Evolutionary conservation across 2,888 invertebrate genomes (phyloP).

Genomic region (Idaea straminata): DNA sequence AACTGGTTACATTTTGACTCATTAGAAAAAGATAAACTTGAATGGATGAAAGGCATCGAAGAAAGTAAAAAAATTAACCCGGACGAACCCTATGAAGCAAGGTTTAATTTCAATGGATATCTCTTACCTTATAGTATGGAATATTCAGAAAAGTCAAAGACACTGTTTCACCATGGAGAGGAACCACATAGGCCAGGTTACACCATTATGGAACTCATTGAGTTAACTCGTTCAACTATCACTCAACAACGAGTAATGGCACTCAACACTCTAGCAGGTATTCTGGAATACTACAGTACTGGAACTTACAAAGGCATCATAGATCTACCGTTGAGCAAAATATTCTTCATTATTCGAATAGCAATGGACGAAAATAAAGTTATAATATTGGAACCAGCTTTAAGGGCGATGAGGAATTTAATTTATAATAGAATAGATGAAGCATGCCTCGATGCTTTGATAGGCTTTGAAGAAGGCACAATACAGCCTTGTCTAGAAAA

Average conservation of each 20-base stretch:
- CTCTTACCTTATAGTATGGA: constrained; percentile 86
- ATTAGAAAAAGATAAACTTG: constrained; percentile 92
- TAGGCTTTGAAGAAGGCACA: constrained; percentile 83
- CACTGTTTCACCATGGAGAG: constrained; percentile 94
- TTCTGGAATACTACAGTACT: constrained; percentile 84
- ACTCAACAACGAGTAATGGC: constrained; percentile 91
- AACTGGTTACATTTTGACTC: constrained; percentile 92
- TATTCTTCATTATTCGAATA: constrained; percentile 89
- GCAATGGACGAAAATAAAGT: constrained; percentile 91
- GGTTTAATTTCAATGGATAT: constrained; percentile 91
- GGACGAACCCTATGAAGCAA: constrained; percentile 86
- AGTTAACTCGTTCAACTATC: constrained; percentile 87
- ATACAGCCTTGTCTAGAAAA: constrained; percentile 81
- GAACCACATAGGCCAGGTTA: constrained; percentile 96
- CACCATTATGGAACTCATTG: constrained; percentile 92
- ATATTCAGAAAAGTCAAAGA: constrained; percentile 75
- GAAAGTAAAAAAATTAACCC: constrained; percentile 78
- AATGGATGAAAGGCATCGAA: constrained; percentile 89
- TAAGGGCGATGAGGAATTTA: constrained; percentile 87
- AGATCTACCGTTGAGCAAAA: constrained; percentile 87
- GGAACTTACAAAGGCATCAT: constrained; percentile 90
- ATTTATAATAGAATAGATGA: constrained; percentile 90
- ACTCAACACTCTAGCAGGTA: constrained; percentile 88
- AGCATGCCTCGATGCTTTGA: constrained; percentile 83
- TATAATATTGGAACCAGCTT: constrained; percentile 86